Evolutionary conservation across 2,888 invertebrate genomes (phyloP).

Genomic region (Globia sparganii): DNA sequence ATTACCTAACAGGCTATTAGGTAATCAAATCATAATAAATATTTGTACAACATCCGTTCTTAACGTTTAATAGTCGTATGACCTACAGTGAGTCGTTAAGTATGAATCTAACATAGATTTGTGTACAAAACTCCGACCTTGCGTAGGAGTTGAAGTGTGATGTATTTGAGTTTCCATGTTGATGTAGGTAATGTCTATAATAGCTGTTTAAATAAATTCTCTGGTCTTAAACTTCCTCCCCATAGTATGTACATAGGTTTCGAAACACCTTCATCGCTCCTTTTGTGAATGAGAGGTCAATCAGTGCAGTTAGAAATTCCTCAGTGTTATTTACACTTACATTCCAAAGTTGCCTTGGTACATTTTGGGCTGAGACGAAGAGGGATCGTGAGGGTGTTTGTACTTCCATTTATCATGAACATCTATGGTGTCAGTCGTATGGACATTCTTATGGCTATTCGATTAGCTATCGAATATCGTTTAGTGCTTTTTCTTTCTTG

Average conservation of each 20-base stretch:
- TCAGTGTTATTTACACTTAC: slow-evolving; percentile 9
- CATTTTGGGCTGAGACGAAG: slow-evolving; percentile 6
- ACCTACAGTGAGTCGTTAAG: slow-evolving; percentile 75
- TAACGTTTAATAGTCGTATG: slow-evolving; percentile 70
- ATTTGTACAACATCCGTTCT: slow-evolving; percentile 64
- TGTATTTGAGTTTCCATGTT: slow-evolving; percentile 48
- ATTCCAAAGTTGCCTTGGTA: slow-evolving; percentile 1
- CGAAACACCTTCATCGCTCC: neutral
- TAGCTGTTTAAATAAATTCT: slow-evolving; percentile 19
- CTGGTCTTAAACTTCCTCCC: neutral
- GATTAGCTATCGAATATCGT: neutral
- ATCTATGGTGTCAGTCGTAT: slow-evolving; percentile 6
- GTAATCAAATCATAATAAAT: slow-evolving; percentile 60
- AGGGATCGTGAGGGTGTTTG: slow-evolving; percentile 29
- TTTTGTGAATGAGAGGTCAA: slow-evolving; percentile 9
- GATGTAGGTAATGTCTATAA: neutral
- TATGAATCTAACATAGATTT: slow-evolving; percentile 70
- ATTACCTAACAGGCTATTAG: slow-evolving; percentile 21
- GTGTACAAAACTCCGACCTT: slow-evolving; percentile 75
- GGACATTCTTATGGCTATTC: neutral
- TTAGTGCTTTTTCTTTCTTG: neutral
- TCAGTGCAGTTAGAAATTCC: slow-evolving; percentile 5
- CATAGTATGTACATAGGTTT: slow-evolving; percentile 4
- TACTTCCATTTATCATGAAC: slow-evolving; percentile 42
- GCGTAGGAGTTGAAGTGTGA: slow-evolving; percentile 71